Base-by-base conservation (phyloP, 2,113 vertebrate species). In the Conger conger region DNA sequence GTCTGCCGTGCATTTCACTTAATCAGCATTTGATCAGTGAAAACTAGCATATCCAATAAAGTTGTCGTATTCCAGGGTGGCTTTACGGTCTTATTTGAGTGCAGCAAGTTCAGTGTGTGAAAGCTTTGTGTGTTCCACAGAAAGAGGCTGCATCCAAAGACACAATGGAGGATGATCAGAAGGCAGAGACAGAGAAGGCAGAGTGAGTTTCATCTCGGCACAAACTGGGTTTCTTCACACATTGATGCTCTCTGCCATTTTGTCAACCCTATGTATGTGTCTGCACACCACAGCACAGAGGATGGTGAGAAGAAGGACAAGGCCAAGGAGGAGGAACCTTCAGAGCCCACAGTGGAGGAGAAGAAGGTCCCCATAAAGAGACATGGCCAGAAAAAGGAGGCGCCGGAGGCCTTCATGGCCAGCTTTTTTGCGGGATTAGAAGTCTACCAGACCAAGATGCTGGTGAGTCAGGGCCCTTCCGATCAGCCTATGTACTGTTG, bases 361-460 rank as follows among this genome's bases (percentile, higher is more conserved):
- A 97, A 93, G 89, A 98, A 94, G 90, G 89, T 86, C 16, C 95
- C 93, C 23, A 98, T 97, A 91, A 95, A 96, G 76, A 94, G 96
- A 54, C 93, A 92, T 1, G 95, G 96, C 11, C 95, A 92, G 90
- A 98, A 94, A 90, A 92, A 95, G 78, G 97, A 97, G 81, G 94
- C 95, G 63, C 96, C 97, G 0, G 96, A 97, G 86, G 97, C 96
- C 76, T 96, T 98, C 93, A 98, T 96, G 95, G 97, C 96, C 40
- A 98, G 97, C 86, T 98, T 99, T 93, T 95, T 98, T 53, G 97
- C 97, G 89, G 96, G 96, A 82, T 89, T 99, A 89, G 97, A 99
- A 89, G 90, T 99, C 89, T 99, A 99, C 90, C 98, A 99, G 94
- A 98, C 95, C 82, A 99, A 98, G 93, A 95, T 97, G 90, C 94